phyloP scores from a whole-genome alignment of 2,888 invertebrate species.

The Coenonympha arcania region DNA sequence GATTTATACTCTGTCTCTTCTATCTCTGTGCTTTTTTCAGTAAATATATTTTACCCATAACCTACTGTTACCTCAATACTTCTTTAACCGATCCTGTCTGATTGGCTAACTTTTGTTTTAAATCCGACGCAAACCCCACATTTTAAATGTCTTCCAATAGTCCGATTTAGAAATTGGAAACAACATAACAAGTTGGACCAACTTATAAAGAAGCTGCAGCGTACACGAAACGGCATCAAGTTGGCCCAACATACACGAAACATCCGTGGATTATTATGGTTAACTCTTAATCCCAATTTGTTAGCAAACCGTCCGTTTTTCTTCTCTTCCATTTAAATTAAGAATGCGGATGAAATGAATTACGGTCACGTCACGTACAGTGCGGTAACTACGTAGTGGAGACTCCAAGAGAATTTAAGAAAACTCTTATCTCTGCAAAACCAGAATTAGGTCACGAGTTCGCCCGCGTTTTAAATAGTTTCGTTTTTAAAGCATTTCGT shows the following conservation, averaged over 20 bases:
- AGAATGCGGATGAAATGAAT: background rate
- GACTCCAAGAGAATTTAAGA: background rate
- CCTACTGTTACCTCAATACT: too few relatives aligned
- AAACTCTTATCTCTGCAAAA: conserved; percentile 1
- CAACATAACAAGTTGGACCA: too few relatives aligned
- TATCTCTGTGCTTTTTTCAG: too few relatives aligned
- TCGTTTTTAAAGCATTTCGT: background rate
- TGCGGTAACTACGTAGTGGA: background rate
- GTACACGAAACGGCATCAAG: too few relatives aligned
- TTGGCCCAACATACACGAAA: background rate
- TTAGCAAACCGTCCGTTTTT: background rate
- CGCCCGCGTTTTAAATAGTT: background rate
- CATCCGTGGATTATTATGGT: background rate
- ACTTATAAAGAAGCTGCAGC: too few relatives aligned
- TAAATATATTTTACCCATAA: too few relatives aligned
- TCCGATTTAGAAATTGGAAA: too few relatives aligned
- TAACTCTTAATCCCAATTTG: background rate
- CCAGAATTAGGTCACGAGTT: conserved; percentile 4
- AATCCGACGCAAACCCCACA: too few relatives aligned
- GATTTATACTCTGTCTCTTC: too few relatives aligned
- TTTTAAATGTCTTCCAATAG: too few relatives aligned
- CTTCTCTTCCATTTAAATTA: background rate
- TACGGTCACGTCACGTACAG: conserved; percentile 12
- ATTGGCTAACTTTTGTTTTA: too few relatives aligned
- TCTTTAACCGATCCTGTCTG: too few relatives aligned